A percentile compares a stretch with the other conserved stretches of the same genome.
Conservation (phyloP, 2,888 invertebrate species). For the Phorcus lineatus region DNA sequence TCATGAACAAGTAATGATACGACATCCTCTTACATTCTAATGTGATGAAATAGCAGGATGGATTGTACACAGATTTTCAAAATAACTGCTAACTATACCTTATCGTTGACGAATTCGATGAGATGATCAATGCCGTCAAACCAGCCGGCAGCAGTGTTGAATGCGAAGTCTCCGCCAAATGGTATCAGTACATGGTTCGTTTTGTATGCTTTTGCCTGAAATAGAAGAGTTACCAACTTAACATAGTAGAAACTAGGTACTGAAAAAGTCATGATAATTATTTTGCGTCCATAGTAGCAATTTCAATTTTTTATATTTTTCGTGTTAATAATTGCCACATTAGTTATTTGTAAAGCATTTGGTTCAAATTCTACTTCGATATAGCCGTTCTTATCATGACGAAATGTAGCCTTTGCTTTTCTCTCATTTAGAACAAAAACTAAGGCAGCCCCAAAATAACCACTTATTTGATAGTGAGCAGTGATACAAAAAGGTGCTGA, state of each 20-base stretch:
- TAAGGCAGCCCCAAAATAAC: not conserved
- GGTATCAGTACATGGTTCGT: conserved; percentile 86
- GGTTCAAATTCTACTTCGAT: too few relatives aligned
- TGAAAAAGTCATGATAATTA: too few relatives aligned
- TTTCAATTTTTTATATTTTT: too few relatives aligned
- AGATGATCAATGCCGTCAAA: conserved; percentile 90
- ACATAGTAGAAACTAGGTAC: too few relatives aligned
- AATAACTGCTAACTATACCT: conserved; percentile 65
- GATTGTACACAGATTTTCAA: not conserved
- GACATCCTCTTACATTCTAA: too few relatives aligned
- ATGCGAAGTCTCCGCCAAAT: conserved; percentile 94
- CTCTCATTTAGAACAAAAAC: too few relatives aligned
- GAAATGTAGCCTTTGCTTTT: too few relatives aligned
- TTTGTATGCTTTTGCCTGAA: conserved; percentile 77
- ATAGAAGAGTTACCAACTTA: not conserved
- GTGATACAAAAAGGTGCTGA: not conserved
- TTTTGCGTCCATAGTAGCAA: too few relatives aligned
- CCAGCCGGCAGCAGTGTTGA: conserved; percentile 87
- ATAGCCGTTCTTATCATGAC: too few relatives aligned
- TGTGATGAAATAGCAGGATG: too few relatives aligned
- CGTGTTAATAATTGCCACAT: too few relatives aligned
- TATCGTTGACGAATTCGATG: conserved; percentile 83
- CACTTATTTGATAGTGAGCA: not conserved
- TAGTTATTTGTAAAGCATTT: too few relatives aligned
- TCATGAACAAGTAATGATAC: conserved; percentile 1